Evolutionary conservation across 2,797 vertebrate species (phyloP), one percentile per base, ranked within the genome.

Genomic region (Sebastes steindachneri): DNA sequence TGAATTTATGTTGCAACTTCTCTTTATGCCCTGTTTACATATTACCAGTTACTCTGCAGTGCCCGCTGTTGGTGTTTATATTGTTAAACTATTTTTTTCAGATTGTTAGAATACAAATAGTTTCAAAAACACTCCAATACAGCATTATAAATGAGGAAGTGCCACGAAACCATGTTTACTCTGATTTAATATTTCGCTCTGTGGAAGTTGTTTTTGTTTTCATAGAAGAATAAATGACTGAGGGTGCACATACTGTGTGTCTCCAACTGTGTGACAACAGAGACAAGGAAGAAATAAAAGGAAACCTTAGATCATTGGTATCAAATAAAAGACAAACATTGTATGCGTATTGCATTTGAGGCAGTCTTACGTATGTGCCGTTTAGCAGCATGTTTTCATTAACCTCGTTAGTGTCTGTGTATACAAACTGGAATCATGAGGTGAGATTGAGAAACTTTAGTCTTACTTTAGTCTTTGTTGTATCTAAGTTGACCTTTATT

Each of bases 251-350:
- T 12, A 7, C 28, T 60, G 58, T 60, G 29, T 31, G 75, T 71
- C 73, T 77, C 75, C 64, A 51, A 35, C 70, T 71, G 74, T 62
- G 25, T 41, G 60, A 69, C 77, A 76, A 31, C 59, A 41, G 37
- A 28, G 21, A 9, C 31, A 33, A n/a, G 26, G 62, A 35, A 21
- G 14, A 9, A 65, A 45, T 8, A 37, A 37, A 45, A 65, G 14
- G 12, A 65, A 60, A 21, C 69, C 65, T 73, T 4, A 45, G 37
- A 66, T 62, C 45, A 67, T 14, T 28, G 23, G 58, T 31, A 62
- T 59, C 26, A 67, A 68, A 66, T 48, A 55, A 23, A 23, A 77
- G 64, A 65, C 41, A 45, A 48, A 45, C 9, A 10, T 31, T 31
- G 8, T 25, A 25, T 15, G 54, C 0, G 11, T 28, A 33, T 33